Base-by-base conservation (phyloP, 1,140 invertebrate genomes). In the Euwallacea similis region DNA sequence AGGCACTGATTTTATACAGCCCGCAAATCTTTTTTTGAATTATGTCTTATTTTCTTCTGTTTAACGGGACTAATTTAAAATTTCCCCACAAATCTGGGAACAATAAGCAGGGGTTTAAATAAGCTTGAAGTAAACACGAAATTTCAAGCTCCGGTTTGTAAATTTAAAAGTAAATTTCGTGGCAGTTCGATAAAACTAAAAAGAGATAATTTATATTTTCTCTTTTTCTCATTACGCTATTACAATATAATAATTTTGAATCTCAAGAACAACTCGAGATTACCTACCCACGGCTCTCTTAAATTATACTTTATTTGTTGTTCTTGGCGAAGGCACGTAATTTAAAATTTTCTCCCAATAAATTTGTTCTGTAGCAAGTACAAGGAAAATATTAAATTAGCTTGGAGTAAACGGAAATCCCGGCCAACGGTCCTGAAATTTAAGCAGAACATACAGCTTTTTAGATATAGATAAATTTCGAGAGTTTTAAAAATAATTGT, bases 281-380 rank as follows among this genome's bases (percentile, higher is more conserved):
- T 56, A 56, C 54, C 11, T 15, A 56, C 16, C 46, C 21, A 13
- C 9, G 46, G 13, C 46, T 50, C n/a, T 56, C 54, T 13, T 21
- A 61, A 61, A 42, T 61, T 61, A 61, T n/a, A 16, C 42, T 43
- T 61, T 61, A 61, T 61, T 61, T 41, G 21, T 41, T 43, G 59
- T 61, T n/a, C 59, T 58, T 61, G 46, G 46, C 46, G 46, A 13
- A 42, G 33, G 21, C 42, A 21, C 8, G 21, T 61, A 61, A 61
- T 61, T 61, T 61, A 61, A 61, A 61, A 61, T 61, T 61, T 61
- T 41, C 59, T 61, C 59, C 42, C 59, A 61, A 61, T 61, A 61
- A 61, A 61, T 61, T 61, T 61, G 59, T 61, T 61, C 9, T 10
- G 59, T 10, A 61, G 33, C 59, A 61, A 61, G 59, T 33, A 16